Base-by-base conservation (phyloP, 1,140 invertebrate genomes). In the Aphelenchoides besseyi region DNA sequence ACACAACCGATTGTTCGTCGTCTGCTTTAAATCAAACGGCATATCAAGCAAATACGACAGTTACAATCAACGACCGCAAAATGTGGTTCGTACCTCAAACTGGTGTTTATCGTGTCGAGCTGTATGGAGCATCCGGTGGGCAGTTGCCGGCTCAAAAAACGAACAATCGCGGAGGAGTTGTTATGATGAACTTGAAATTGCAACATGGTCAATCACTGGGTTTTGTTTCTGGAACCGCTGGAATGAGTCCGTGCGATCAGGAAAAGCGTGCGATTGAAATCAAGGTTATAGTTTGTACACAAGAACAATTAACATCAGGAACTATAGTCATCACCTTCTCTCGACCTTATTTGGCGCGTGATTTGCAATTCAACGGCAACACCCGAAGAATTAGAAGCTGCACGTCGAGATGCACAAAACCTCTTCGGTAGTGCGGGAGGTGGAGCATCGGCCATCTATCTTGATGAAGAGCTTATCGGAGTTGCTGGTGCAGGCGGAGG, bases 401-500 rank as follows among this genome's bases (percentile, higher is more conserved):
- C 16, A n/a, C 37, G 71, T 32, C 5, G 35, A 3, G 61, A 77
- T 37, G 1, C 12, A 18, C 71, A 48, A 9, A 63, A 75, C 18
- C 30, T 75, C 8, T 63, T 63, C 5, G 77, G 75, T 16, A 67
- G 62, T 61, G 73, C 59, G 3, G 75, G 77, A 18, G 75, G 75
- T 9, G 75, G 75, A 8, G 75, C 75, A 29, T 59, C 63, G 32
- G 59, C 62, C 9, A 28, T 77, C 2, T 74, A 74, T 61, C 29
- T 70, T 29, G 70, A 68, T 16, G 32, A 41, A 3, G 18, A 70
- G 9, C 48, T 53, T n/a, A 53, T 61, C 3, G 62, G 37, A 16
- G 30, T 77, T 5, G 75, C 76, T 28, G 75, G 77, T 32, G 75
- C 72, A 8, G 75, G 75, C 12, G 77, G 71, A 8, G 75, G 75